Evolutionary conservation across 2,888 invertebrate genomes (phyloP), one percentile per base, ranked within the genome.

Genomic region (Orthonevra nobilis): DNA sequence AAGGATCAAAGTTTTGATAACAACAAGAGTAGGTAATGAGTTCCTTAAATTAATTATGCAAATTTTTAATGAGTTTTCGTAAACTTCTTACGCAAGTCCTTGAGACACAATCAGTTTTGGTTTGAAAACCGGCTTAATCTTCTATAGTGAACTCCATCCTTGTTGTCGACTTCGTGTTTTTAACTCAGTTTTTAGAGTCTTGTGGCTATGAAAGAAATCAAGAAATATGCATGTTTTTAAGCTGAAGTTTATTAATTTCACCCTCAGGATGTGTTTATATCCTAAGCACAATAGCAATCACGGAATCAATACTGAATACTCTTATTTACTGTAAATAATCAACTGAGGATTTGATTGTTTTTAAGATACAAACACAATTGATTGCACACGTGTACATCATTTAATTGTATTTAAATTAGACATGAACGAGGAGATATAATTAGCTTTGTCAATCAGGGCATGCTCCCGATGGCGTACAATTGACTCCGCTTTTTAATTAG

Each of bases 51-150:
- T 68, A 52, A 75, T 75, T 75, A 75, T 75, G 68, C 60, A 69
- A 75, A 75, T 75, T 75, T 61, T 75, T 44, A 75, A 75, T 69
- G 68, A 75, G 74, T 54, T 75, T 66, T 69, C 38, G 60, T 61
- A 32, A 68, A 60, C 40, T 61, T 61, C 54, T 46, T 52, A 68
- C 40, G 28, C 42, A 52, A 32, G 52, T 64, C 52, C 20, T 64
- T 64, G 52, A 64, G 48, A 61, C 48, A 38, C 17, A 38, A 48
- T 36, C 26, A 32, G 52, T 40, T 66, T 42, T 15, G 12, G 3
- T 32, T 42, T 23, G 20, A 15, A 5, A 44, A 44, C 12, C 23
- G 42, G 10, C 23, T 26, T 42, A 34, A 42, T 56, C 10, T 56
- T 40, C 17, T 28, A 26, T 30, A 3, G 38, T 42, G 30, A 34